phyloP scores from a whole-genome alignment of 2,113 vertebrate species.

The Pipa parva region DNA sequence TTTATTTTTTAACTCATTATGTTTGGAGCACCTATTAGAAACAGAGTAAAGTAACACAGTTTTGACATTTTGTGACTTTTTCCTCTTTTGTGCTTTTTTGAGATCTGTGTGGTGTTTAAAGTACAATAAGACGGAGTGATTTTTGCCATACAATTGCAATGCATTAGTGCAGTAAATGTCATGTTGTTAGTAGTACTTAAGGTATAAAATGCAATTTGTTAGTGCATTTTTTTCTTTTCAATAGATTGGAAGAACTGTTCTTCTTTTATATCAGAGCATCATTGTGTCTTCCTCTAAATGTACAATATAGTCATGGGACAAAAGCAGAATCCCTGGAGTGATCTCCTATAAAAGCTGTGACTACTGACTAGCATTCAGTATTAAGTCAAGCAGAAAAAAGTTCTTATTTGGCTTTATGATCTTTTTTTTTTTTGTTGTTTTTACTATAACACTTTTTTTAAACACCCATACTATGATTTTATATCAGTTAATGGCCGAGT shows the following conservation, averaged over 20 bases:
- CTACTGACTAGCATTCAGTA: neutral
- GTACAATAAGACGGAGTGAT: constrained; percentile 1
- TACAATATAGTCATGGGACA: neutral
- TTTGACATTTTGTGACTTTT: constrained; percentile 1
- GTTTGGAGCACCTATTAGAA: neutral
- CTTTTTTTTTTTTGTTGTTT: neutral
- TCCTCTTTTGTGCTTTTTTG: neutral
- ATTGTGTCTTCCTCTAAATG: constrained; percentile 4
- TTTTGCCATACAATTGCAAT: neutral
- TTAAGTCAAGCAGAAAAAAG: neutral
- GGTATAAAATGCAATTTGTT: constrained; percentile 6
- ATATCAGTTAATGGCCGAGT: too few relatives aligned
- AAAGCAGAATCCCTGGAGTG: neutral
- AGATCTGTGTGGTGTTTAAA: constrained; percentile 1
- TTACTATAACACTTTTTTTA: neutral
- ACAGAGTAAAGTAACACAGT: constrained; percentile 5
- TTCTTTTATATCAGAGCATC: neutral
- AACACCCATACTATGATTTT: too few relatives aligned
- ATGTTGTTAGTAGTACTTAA: neutral
- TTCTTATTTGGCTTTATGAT: neutral
- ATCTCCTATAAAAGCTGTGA: neutral
- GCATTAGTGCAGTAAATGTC: constrained; percentile 26
- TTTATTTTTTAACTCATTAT: too few relatives aligned
- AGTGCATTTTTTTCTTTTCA: neutral
- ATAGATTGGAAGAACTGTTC: neutral